These are phyloP conservation scores for Phyllopteryx taeniolatus DNA, from an alignment of 2,113 vertebrate genomes.

Conservation along the genomic window DNA sequence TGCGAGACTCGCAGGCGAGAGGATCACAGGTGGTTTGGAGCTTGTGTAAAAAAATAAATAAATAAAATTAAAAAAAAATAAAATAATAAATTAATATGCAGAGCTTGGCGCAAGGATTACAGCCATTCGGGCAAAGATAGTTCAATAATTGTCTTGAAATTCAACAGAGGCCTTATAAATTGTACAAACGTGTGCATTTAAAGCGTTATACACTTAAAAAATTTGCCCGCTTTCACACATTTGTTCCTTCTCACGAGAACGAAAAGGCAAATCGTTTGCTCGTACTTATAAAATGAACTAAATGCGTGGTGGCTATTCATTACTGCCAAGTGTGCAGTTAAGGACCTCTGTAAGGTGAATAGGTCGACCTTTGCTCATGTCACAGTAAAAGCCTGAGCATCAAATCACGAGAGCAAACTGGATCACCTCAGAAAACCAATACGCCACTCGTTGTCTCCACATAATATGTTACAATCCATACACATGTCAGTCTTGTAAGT, in stretches of 20 bases:
- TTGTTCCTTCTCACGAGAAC: background rate
- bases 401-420: conserved; percentile 37
- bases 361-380: conserved; percentile 49
- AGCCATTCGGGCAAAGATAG: conserved; percentile 38
- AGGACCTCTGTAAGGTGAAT: conserved; percentile 44
- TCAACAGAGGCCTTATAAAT: conserved; percentile 52
- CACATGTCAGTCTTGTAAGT: background rate
- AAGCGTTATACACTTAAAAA: background rate
- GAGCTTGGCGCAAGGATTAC: conserved; percentile 59
- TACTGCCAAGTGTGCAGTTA: conserved; percentile 36
- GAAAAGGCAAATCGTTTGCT: background rate
- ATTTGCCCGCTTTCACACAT: background rate
- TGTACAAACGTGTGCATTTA: conserved; percentile 28
- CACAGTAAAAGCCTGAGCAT: conserved; percentile 41
- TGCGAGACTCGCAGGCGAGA: conserved; percentile 55
- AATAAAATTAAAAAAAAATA: conserved; percentile 44
- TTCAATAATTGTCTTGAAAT: conserved; percentile 72
- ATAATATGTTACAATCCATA: background rate
- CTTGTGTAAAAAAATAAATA: conserved; percentile 24
- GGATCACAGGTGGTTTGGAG: conserved; percentile 66
- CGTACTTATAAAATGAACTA: conserved; percentile 1
- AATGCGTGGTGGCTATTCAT: conserved; percentile 31
- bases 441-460: background rate
- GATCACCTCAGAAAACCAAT: conserved; percentile 11
- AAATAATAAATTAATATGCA: conserved; percentile 73